These are phyloP conservation scores for Olivierus martensii DNA, from an alignment of 1,140 invertebrate species.

Conservation along the genomic window DNA sequence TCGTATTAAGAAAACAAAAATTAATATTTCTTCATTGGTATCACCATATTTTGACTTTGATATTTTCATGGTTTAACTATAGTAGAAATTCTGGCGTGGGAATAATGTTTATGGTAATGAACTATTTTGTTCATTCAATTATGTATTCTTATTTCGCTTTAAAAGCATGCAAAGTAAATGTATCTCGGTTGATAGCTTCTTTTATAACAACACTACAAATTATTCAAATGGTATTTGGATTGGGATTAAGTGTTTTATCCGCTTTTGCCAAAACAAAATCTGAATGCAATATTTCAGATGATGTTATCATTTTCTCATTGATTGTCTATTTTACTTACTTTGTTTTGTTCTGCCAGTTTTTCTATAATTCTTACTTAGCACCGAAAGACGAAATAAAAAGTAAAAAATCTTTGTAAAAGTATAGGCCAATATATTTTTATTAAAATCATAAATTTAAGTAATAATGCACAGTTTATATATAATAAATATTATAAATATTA, in stretches of 20 bases:
- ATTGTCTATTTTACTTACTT: conserved; percentile 55
- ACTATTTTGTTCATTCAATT: conserved; percentile 91
- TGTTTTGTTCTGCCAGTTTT: conserved; percentile 74
- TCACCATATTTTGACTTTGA: conserved; percentile 51
- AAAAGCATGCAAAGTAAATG: conserved; percentile 67
- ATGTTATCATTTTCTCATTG: conserved; percentile 71
- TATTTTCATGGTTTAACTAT: conserved; percentile 97
- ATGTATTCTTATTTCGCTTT: conserved; percentile 97
- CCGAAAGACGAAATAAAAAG: neutral
- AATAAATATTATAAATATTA: too few species aligned
- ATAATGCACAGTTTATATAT: too few species aligned
- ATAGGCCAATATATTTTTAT: too few species aligned
- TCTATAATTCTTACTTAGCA: conserved; percentile 66
- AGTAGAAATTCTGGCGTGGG: conserved; percentile 90
- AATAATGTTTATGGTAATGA: conserved; percentile 98
- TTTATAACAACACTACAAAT: conserved; percentile 83
- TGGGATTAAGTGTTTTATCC: conserved; percentile 24
- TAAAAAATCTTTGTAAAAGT: too few species aligned
- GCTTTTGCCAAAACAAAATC: too few species aligned
- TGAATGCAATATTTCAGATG: conserved; percentile 38
- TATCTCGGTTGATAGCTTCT: conserved; percentile 73
- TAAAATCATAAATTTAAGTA: too few species aligned
- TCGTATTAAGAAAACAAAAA: conserved; percentile 88
- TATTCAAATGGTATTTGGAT: conserved; percentile 88
- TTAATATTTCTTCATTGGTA: conserved; percentile 97